These are phyloP conservation scores for Hydroisotoma schaefferi DNA, from an alignment of 2,888 invertebrate species.

Conservation along the genomic window DNA sequence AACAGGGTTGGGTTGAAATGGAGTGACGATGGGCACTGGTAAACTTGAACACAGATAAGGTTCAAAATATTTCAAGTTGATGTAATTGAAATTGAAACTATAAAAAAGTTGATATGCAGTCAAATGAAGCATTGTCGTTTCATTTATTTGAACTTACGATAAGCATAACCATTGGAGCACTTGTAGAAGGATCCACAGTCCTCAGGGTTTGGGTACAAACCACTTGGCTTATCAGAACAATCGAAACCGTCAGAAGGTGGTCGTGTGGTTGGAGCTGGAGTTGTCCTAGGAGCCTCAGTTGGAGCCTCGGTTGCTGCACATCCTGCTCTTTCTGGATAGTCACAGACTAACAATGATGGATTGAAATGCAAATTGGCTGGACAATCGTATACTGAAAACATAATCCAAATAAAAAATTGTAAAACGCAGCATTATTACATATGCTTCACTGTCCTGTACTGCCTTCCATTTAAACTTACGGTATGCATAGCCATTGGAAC, in stretches of 20 bases:
- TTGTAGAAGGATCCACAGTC: slow-evolving; percentile 56
- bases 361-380: slow-evolving; percentile 36
- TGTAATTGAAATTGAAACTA: too few species aligned
- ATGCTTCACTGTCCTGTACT: too few species aligned
- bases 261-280: slow-evolving; percentile 8
- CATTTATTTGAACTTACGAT: too few species aligned
- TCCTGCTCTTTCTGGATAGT: slow-evolving; percentile 34
- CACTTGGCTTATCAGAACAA: slow-evolving; percentile 50
- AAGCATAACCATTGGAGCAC: slow-evolving; percentile 55
- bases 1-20: slow-evolving; percentile 12
- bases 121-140: too few species aligned
- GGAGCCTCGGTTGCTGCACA: slow-evolving; percentile 12
- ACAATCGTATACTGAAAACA: slow-evolving; percentile 31
- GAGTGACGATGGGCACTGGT: slow-evolving; percentile 54
- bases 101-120: too few species aligned
- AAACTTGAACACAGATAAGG: too few species aligned
- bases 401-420: too few species aligned
- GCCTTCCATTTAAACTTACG: too few species aligned
- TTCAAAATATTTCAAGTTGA: too few species aligned
- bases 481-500: slow-evolving; percentile 49
- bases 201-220: slow-evolving; percentile 54
- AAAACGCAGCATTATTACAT: too few species aligned
- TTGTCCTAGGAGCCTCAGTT: background rate
- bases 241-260: slow-evolving; percentile 13
- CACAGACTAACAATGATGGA: slow-evolving; percentile 29